Evolutionary conservation across 2,888 invertebrate genomes (phyloP).

Genomic region (Balanococcus diminutus): DNA sequence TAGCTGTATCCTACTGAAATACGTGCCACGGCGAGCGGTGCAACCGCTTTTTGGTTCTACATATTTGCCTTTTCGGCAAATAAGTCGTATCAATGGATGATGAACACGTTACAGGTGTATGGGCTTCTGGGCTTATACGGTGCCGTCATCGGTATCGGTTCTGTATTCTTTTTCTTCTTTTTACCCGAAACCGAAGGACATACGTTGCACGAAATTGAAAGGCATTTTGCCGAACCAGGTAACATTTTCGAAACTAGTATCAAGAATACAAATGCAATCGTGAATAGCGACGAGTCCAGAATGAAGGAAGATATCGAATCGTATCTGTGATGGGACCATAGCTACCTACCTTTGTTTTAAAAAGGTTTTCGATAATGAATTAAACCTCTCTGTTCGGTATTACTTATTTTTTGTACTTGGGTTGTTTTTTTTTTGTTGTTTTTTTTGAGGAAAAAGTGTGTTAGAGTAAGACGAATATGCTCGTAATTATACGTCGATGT

Average conservation of each 20-base stretch:
- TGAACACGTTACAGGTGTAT: constrained; percentile 57
- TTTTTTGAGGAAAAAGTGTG: too few relatives aligned
- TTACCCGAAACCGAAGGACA: constrained; percentile 85
- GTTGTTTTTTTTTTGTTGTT: too few relatives aligned
- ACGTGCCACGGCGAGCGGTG: constrained; percentile 74
- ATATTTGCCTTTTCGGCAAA: constrained; percentile 77
- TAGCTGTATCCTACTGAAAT: constrained; percentile 72
- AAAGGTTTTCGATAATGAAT: neutral
- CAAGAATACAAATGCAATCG: constrained; percentile 59
- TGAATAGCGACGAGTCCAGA: neutral
- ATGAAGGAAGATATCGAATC: constrained; percentile 33
- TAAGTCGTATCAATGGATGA: constrained; percentile 67
- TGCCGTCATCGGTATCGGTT: constrained; percentile 66
- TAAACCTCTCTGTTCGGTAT: neutral
- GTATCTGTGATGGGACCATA: neutral
- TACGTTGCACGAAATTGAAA: constrained; percentile 72
- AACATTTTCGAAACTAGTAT: constrained; percentile 61
- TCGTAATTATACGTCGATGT: neutral
- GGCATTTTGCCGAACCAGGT: constrained; percentile 70
- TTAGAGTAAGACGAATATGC: neutral
- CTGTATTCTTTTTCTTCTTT: constrained; percentile 70
- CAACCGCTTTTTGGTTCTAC: constrained; percentile 76
- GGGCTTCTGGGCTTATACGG: constrained; percentile 60
- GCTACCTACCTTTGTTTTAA: neutral
- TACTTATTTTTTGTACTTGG: neutral